Evolutionary conservation across 2,888 invertebrate genomes (phyloP), one percentile per base, ranked within the genome.

Genomic region (Synergus laeviventris): DNA sequence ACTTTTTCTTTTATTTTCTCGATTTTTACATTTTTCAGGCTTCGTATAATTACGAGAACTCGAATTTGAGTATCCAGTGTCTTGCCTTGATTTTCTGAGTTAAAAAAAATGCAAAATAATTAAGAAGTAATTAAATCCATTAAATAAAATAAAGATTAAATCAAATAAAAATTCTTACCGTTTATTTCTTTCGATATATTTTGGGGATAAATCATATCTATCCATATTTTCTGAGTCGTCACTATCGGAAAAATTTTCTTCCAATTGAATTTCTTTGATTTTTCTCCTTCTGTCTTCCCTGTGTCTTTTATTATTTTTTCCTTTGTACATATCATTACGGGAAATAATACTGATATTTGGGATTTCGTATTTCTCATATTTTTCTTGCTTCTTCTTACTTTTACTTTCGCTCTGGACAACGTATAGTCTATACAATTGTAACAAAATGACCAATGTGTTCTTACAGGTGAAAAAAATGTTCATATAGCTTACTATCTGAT

Each of bases 381-480:
- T 1, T 91, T 88, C 82, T 81, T 86, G 83, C 74, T 88, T 87
- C 89, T 4, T 91, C 89, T 86, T 89, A 42, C 79, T 86, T 0
- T 91, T 91, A 83, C 91, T 94, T 87, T 96, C 96, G 36, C 95
- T 93, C 84, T 96, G 95, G 0, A 97, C 94, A 0, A 97, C 96
- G 87, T 96, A 95, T 0, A 97, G 92, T 8, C 97, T 92, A 88
- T 97, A 97, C 76, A 97, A 92, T 90, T 97, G 97, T 0, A 98
- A 92, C 0, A 97, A 91, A 79, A 98, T 98, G 12, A 98, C 98
- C 90, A 97, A 91, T 0, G 96, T 95, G 87, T 97, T 97, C 91
- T 97, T 96, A 91, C 97, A 97, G 0, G 98, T 98, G 91, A 98
- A 98, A 92, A 98, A 98, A 24, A 98, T 96, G 90, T 98, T 98